These are phyloP conservation scores for Eudyptes chrysolophus DNA, from an alignment of 2,113 vertebrate genomes.

Conservation along the genomic window DNA sequence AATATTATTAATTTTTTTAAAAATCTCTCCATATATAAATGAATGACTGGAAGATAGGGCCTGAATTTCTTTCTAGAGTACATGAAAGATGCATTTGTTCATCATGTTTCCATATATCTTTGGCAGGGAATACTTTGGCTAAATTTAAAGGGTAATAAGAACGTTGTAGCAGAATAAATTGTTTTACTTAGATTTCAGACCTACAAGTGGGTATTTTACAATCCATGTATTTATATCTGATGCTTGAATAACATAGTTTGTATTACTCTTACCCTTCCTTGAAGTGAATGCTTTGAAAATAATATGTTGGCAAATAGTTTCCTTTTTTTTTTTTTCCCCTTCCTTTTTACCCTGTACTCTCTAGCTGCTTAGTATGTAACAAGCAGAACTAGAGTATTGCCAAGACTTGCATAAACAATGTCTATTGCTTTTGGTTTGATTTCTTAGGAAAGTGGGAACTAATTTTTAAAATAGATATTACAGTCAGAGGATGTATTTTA, in stretches of 20 bases:
- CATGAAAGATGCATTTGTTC: not conserved
- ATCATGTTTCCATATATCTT: not conserved
- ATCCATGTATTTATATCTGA: conserved; percentile 7
- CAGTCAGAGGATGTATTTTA: not conserved
- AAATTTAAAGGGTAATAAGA: conserved; percentile 33
- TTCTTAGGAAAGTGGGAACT: conserved; percentile 16
- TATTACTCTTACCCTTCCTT: not conserved
- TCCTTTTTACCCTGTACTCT: not conserved
- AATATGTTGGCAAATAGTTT: not conserved
- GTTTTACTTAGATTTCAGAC: conserved; percentile 10
- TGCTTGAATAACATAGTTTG: not conserved
- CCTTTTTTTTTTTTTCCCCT: not conserved
- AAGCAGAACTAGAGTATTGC: not conserved
- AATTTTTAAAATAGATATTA: conserved; percentile 17
- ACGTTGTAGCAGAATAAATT: not conserved
- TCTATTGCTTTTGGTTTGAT: conserved; percentile 36
- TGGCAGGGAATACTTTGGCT: not conserved
- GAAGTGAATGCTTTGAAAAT: conserved; percentile 21
- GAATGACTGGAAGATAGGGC: not conserved
- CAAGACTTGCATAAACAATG: not conserved
- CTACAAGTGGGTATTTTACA: not conserved
- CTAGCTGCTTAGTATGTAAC: not conserved
- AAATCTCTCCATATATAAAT: conserved; percentile 13
- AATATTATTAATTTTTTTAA: not conserved
- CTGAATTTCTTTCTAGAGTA: not conserved